Conservation (phyloP, 2,888 invertebrate species). For the Resseliella maxima region DNA sequence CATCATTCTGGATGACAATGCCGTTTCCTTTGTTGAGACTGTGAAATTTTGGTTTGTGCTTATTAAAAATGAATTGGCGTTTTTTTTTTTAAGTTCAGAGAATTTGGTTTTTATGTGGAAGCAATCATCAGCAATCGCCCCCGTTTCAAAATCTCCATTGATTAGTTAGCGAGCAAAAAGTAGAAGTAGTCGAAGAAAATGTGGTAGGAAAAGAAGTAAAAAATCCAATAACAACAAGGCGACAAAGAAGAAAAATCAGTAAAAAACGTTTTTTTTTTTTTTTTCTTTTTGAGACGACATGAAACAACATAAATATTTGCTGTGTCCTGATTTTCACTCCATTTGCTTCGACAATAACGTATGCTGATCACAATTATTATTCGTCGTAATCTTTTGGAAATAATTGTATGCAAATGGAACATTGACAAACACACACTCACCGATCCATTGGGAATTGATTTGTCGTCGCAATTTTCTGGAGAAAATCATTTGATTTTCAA, state of each 20-base stretch:
- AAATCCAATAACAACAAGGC: no score
- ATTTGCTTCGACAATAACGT: background rate
- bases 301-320: background rate
- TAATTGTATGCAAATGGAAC: conserved; percentile 19
- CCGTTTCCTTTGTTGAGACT: background rate
- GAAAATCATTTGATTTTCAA: background rate
- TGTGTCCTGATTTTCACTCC: background rate
- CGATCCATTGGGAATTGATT: background rate
- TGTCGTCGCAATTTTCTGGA: background rate
- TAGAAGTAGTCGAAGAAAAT: no score
- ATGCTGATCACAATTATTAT: conserved; percentile 9
- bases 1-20: background rate
- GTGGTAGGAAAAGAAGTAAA: no score
- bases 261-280: no score
- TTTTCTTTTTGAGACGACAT: no score
- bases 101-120: no score
- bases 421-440: background rate
- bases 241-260: no score
- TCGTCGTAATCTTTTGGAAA: conserved; percentile 3
- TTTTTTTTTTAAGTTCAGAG: no score
- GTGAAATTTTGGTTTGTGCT: background rate
- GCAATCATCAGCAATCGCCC: no score
- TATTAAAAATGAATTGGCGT: background rate
- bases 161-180: background rate
- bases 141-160: background rate